These are phyloP conservation scores for Rhincodon typus DNA, from an alignment of 2,797 vertebrate genomes.

Conservation along the genomic window DNA sequence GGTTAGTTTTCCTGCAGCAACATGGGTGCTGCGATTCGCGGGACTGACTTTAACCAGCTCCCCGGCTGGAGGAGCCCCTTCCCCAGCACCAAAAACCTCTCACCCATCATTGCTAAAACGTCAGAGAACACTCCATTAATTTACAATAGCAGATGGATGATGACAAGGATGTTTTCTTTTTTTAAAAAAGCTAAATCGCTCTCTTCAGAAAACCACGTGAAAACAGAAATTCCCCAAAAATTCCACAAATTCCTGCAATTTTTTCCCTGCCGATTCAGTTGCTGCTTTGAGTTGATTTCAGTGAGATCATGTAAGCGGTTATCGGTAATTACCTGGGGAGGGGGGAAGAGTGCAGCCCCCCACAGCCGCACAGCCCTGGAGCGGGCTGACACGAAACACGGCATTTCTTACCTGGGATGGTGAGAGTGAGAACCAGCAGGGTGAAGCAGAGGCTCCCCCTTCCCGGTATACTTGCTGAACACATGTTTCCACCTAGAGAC, in stretches of 20 bases:
- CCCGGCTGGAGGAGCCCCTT: neutral
- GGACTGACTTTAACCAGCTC: neutral
- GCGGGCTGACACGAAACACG: neutral
- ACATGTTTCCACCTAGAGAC: slow-evolving; percentile 28
- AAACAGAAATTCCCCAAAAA: neutral
- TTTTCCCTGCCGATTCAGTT: neutral
- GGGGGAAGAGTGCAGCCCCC: too few species aligned
- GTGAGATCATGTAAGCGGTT: too few species aligned
- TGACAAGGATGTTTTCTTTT: too few species aligned
- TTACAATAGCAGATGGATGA: neutral
- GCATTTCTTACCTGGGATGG: slow-evolving; percentile 10
- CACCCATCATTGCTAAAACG: too few species aligned
- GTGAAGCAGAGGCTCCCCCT: neutral
- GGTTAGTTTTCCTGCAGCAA: neutral
- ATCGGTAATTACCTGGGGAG: neutral
- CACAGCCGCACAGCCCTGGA: neutral
- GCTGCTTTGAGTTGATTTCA: neutral
- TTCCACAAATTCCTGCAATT: neutral
- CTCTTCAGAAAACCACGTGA: neutral
- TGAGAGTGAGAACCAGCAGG: neutral
- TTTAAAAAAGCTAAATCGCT: too few species aligned
- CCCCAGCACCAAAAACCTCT: neutral
- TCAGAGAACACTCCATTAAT: neutral
- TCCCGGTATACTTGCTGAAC: neutral
- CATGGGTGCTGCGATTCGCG: neutral